Evolutionary conservation across 2,888 invertebrate genomes (phyloP).

Genomic region (Stenodera caucasica): DNA sequence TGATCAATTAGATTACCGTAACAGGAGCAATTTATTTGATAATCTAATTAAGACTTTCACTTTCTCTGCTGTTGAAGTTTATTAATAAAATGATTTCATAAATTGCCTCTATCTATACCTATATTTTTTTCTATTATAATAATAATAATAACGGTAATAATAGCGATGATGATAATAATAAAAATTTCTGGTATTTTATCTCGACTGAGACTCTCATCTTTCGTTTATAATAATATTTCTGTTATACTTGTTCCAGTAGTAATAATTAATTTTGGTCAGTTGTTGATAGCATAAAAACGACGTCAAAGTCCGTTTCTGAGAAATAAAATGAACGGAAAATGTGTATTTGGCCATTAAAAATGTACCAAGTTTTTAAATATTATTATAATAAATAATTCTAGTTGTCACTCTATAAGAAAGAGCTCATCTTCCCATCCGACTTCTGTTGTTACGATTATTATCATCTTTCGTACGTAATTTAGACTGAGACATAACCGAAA

Average conservation of each 20-base stretch:
- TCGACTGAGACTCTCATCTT: not conserved
- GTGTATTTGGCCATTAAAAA: conserved; percentile 1
- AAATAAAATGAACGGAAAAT: not conserved
- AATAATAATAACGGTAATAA: not conserved
- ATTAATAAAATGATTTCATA: conserved; percentile 3
- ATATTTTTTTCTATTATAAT: not conserved
- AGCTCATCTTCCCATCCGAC: not conserved
- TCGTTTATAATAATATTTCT: too few relatives aligned
- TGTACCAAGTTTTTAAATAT: not conserved
- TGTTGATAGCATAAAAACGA: not conserved
- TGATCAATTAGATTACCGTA: conserved; percentile 6
- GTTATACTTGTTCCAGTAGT: not conserved
- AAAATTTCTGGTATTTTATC: not conserved
- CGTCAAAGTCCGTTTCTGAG: not conserved
- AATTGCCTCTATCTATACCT: not conserved
- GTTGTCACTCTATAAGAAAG: not conserved
- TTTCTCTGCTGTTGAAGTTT: not conserved
- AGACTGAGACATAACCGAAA: conserved; percentile 17
- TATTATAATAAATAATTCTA: not conserved
- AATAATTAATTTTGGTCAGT: conserved; percentile 5
- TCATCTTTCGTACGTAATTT: not conserved
- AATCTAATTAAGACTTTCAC: conserved; percentile 7
- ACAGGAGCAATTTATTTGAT: conserved; percentile 6
- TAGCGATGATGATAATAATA: not conserved
- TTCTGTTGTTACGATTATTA: not conserved